Conservation (phyloP, 1,140 invertebrate species). For the Monomorium pharaonis region DNA sequence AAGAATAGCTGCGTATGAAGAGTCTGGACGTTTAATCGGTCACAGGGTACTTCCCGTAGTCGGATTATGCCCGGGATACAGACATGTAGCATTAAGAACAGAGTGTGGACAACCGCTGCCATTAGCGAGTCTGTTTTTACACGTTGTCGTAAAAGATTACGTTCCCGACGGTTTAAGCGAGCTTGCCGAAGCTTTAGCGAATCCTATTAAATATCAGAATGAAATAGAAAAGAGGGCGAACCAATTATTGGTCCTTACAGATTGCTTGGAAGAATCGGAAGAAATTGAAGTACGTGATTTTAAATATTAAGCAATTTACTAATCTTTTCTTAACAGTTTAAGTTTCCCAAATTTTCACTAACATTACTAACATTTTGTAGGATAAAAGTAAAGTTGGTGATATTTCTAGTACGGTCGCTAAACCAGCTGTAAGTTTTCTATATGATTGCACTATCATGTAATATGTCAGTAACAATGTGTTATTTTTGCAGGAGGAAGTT, state of each 20-base stretch:
- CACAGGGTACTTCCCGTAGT: conserved; percentile 98
- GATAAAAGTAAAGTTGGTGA: conserved; percentile 80
- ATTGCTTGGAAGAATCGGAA: conserved; percentile 89
- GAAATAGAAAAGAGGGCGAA: conserved; percentile 96
- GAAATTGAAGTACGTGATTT: conserved; percentile 80
- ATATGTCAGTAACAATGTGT: neutral
- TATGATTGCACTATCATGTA: neutral
- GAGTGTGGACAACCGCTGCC: conserved; percentile 98
- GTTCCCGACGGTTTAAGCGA: conserved; percentile 97
- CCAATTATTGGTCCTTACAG: conserved; percentile 95
- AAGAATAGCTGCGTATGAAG: conserved; percentile 98
- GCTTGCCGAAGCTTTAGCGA: conserved; percentile 98
- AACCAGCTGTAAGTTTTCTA: conserved; percentile 80
- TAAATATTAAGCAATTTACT: neutral
- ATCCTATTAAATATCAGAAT: conserved; percentile 98
- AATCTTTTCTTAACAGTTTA: neutral
- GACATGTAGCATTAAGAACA: conserved; percentile 94
- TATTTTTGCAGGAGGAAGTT: conserved; percentile 75
- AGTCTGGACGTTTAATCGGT: conserved; percentile 96
- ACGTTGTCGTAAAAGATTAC: conserved; percentile 98
- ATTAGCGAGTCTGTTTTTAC: conserved; percentile 95
- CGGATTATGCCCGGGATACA: conserved; percentile 97
- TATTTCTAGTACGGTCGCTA: conserved; percentile 79
- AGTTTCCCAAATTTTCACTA: conserved; percentile 21
- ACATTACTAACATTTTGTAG: conserved; percentile 72